Percentiles rank a stretch among this genome's conserved stretches.
Evolutionary conservation across 2,113 vertebrate genomes (phyloP).

Genomic region (Archocentrus centrarchus): DNA sequence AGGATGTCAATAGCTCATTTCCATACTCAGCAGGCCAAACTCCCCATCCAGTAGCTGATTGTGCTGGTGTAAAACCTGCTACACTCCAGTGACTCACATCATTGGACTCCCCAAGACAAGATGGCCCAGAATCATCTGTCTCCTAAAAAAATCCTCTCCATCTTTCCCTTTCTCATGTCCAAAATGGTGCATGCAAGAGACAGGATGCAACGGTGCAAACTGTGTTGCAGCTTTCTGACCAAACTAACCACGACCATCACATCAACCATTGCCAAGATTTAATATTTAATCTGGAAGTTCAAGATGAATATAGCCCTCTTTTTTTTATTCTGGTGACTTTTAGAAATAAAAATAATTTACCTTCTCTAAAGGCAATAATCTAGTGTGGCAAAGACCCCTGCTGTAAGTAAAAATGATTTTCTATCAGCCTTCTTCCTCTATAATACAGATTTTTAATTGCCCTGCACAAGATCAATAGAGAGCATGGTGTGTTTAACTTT

Average conservation of each 20-base stretch:
- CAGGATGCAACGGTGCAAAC: slow-evolving; percentile 22
- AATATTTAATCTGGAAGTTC: slow-evolving; percentile 41
- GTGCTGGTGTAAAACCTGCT: slow-evolving; percentile 63
- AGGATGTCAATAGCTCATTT: slow-evolving; percentile 76
- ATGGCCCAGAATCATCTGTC: slow-evolving; percentile 56
- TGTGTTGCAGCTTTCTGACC: slow-evolving; percentile 37
- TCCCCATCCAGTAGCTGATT: slow-evolving; percentile 59
- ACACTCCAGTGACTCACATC: slow-evolving; percentile 70
- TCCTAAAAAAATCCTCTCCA: slow-evolving; percentile 24
- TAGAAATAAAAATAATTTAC: slow-evolving; percentile 40
- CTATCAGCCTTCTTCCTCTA: slow-evolving; percentile 47
- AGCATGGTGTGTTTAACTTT: slow-evolving; percentile 64
- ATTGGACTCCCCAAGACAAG: slow-evolving; percentile 66
- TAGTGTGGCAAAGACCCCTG: not conserved
- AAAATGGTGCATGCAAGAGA: slow-evolving; percentile 5
- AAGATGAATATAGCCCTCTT: slow-evolving; percentile 42
- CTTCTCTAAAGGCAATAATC: slow-evolving; percentile 30
- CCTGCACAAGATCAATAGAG: slow-evolving; percentile 58
- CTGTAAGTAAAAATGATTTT: slow-evolving; percentile 55
- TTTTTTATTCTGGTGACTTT: slow-evolving; percentile 6
- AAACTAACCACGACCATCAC: slow-evolving; percentile 53
- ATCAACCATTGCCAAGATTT: slow-evolving; percentile 21
- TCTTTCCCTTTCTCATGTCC: slow-evolving; percentile 7
- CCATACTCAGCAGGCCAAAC: slow-evolving; percentile 53
- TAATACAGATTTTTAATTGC: slow-evolving; percentile 72